Evolutionary conservation across 2,797 vertebrate genomes (phyloP), one percentile per base, ranked within the genome.

Genomic region (Myripristis jacobus): DNA sequence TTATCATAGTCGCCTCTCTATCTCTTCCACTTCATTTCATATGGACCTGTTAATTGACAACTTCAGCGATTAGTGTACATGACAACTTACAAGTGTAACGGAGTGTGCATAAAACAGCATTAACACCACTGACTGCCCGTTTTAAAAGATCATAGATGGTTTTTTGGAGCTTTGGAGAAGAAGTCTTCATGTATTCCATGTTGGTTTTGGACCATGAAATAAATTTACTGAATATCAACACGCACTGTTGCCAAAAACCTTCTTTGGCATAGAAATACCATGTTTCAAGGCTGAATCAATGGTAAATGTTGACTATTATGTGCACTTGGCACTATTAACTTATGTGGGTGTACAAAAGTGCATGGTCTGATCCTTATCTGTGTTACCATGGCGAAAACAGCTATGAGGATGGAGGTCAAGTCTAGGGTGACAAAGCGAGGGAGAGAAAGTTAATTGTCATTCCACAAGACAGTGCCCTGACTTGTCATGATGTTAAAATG

Each of bases 351-450:
- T 65, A 31, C 38, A 48, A 27, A 55, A 72, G 46, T 27, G 58
- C 59, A 46, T 10, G 1, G 60, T 61, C 50, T 22, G 8, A 79
- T 46, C 52, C 31, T 84, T 50, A 73, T 79, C 68, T 64, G 59
- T 8, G 63, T 79, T 87, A 68, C 76, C 77, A 84, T 79, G 81
- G 81, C 80, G 70, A 77, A 80, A 71, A 81, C 53, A 27, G 57
- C 15, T 79, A 41, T 46, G 53, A 58, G 53, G 58, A 34, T 25
- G 1, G 46, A 73, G 81, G 65, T 89, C 80, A 77, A 65, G 66
- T 74, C 29, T 8, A 53, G 74, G 71, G 81, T 19, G 75, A 8
- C 47, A 78, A 60, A 61, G 61, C 31, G 15, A 4, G 22, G 12
- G 22, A 25, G 22, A 24, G 15, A 58, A 16, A 24, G 19, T 19